Evolutionary conservation across 2,888 invertebrate species (phyloP).

Genomic region (Cetonia aurata): DNA sequence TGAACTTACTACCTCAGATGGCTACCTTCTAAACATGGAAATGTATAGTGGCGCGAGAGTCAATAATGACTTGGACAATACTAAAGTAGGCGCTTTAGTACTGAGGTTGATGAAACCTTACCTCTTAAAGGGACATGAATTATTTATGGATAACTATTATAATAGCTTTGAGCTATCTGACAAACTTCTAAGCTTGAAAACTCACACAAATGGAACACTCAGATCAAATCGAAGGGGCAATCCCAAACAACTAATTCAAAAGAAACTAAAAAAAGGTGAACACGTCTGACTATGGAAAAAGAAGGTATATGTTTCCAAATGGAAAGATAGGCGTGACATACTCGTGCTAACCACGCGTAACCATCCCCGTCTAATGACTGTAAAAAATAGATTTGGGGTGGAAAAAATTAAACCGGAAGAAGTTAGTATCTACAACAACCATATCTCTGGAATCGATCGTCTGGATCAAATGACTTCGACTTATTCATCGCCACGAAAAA

Average conservation of each 20-base stretch:
- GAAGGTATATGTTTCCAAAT: not conserved
- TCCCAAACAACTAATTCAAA: not conserved
- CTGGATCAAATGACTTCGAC: not conserved
- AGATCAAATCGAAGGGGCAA: not conserved
- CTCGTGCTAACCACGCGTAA: not conserved
- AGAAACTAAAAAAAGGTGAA: not conserved
- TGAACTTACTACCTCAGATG: slow-evolving; percentile 4
- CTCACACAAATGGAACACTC: slow-evolving; percentile 1
- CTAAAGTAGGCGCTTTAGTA: slow-evolving; percentile 52
- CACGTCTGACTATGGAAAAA: not conserved
- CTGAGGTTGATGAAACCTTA: slow-evolving; percentile 54
- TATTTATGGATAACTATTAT: slow-evolving; percentile 56
- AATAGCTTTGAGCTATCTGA: slow-evolving; percentile 48
- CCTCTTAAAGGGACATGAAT: slow-evolving; percentile 54
- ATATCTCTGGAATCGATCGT: slow-evolving; percentile 2
- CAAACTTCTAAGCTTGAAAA: not conserved
- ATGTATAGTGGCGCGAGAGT: slow-evolving; percentile 47
- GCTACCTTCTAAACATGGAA: slow-evolving; percentile 2
- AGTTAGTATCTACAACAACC: not conserved
- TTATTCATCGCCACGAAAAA: not conserved
- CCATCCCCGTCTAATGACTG: not conserved
- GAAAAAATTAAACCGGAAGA: slow-evolving; percentile 2
- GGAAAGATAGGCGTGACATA: slow-evolving; percentile 1
- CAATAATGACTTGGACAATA: slow-evolving; percentile 42
- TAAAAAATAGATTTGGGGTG: not conserved